Percentiles rank a stretch among this genome's conserved stretches.
Conservation (phyloP, 2,797 vertebrate species). For the Lates japonicus region DNA sequence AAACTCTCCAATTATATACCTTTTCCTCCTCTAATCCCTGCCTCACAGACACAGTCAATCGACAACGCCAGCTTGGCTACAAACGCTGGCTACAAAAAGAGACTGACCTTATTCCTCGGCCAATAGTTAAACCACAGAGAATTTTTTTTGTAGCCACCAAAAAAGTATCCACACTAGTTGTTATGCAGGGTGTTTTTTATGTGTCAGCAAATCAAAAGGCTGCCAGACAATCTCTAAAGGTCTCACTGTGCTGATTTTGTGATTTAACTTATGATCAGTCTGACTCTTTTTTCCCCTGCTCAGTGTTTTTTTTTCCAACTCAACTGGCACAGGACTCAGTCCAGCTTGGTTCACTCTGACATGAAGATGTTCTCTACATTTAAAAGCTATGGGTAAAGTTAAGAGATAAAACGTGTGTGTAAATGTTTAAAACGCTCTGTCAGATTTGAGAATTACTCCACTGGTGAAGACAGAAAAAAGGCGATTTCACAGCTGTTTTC, state of each 20-base stretch:
- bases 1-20: constrained; percentile 19
- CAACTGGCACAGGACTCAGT: not conserved
- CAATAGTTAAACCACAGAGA: not conserved
- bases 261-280: not conserved
- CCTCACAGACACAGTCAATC: not conserved
- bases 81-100: not conserved
- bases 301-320: not conserved
- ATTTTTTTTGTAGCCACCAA: not conserved
- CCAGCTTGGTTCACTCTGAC: not conserved
- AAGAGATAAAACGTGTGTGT: not conserved
- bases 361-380: not conserved
- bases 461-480: too few species aligned
- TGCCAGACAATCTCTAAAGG: not conserved
- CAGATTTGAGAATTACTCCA: too few species aligned
- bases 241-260: not conserved
- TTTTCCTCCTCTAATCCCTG: constrained; percentile 13
- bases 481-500: not conserved
- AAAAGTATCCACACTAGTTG: not conserved
- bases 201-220: not conserved
- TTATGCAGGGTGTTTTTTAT: not conserved
- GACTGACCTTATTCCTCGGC: not conserved
- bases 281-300: not conserved
- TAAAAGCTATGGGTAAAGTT: not conserved
- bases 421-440: too few species aligned
- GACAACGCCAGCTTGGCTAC: constrained; percentile 5